A percentile compares a stretch with the other conserved stretches of the same genome.
Conservation (phyloP, 2,888 invertebrate species). For the Acanthoscelides obtectus region DNA sequence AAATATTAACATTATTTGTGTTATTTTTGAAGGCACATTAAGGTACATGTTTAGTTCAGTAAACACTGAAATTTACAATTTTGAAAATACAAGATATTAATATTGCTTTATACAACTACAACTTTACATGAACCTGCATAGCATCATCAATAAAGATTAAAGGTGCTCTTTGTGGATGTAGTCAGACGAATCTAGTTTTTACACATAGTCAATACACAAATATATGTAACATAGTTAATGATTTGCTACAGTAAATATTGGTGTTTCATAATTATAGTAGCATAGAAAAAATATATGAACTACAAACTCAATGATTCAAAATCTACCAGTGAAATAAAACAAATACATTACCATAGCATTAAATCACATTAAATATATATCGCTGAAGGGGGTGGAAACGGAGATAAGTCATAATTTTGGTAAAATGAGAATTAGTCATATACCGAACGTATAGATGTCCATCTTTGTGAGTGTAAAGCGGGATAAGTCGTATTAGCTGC, state of each 20-base stretch:
- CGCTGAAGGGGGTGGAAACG: too few species aligned
- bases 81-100: not conserved
- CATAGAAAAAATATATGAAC: not conserved
- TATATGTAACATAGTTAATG: not conserved
- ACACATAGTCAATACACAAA: not conserved
- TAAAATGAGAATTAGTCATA: too few species aligned
- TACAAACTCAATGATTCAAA: not conserved
- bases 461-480: too few species aligned
- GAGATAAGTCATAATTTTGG: too few species aligned
- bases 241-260: not conserved
- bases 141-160: not conserved
- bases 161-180: not conserved
- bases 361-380: not conserved
- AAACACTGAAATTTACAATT: not conserved
- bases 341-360: too few species aligned
- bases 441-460: too few species aligned
- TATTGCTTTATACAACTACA: not conserved
- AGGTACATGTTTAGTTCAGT: not conserved
- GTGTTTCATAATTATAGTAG: not conserved
- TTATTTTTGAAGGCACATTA: not conserved
- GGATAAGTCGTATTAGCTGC: too few species aligned
- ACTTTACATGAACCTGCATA: not conserved
- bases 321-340: not conserved
- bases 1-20: not conserved
- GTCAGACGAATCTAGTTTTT: not conserved